Evolutionary conservation across 35 echinoderm and acorn worm species (phyloP), one percentile per base, ranked within the genome.

Genomic region (Heliocidaris tuberculata): DNA sequence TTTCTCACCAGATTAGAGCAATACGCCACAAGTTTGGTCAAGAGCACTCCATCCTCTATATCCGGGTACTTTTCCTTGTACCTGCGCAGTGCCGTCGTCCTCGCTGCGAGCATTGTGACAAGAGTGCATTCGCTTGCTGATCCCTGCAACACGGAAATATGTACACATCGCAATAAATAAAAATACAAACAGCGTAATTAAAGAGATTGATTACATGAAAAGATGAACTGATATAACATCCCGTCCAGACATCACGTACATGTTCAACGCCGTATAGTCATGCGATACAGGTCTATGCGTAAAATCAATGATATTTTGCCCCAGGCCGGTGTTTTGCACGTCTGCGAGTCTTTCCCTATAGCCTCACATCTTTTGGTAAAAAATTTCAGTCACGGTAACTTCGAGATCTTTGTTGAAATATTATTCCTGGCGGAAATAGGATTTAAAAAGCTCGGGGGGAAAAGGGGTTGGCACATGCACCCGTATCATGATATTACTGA

Each of bases 61-160:
- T 95, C 95, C 27, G 97, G 97, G 59, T 97, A 90, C 86, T 90
- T 70, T 86, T 95, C 94, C 54, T 95, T 96, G 27, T 96, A 94
- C 54, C 94, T 86, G 19, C 92, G 60, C 31, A 97, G 70, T 47
- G 95, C 95, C 35, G 54, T 60, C 21, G 95, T 94, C 85, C 97
- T 92, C 5, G 97, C 97, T 13, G 97, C 95, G 29, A 97, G 92
- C 59, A 97, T 78, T 11, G 88, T 86, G 10, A 97, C 97, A 15
- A 97, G 48, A 48, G 95, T 97, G 91, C 97, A 97, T 88, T 97
- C 97, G 90, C 97, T 97, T 15, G 97, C 97, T 15, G 97, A 97
- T 27, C 97, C 97, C 97, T 97, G 70, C 5, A 42, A 42, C 35
- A 93, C 31, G 6, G 94, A 48, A 42, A 56, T n/a, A 56, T 56